Conservation (phyloP, 2,113 vertebrate species). For the Ia io region DNA sequence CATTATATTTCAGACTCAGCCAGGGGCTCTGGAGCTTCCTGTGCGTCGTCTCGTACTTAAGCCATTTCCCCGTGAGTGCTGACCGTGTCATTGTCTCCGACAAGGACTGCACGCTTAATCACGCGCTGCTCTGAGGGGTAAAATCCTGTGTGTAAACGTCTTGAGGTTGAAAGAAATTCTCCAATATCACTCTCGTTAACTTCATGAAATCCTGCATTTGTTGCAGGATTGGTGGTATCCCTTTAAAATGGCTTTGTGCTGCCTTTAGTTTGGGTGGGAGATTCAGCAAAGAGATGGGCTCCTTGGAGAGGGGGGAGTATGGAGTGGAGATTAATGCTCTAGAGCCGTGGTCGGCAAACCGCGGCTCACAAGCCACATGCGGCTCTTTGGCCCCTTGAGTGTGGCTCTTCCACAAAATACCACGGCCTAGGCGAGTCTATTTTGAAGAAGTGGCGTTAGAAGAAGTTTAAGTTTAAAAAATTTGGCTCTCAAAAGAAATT, state of each 20-base stretch:
- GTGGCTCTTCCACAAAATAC: too few relatives aligned
- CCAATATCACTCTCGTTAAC: background rate
- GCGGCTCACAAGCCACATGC: too few relatives aligned
- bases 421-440: too few relatives aligned
- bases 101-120: background rate
- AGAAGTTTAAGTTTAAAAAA: too few relatives aligned
- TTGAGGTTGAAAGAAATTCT: background rate
- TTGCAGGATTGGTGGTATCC: background rate
- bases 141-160: background rate
- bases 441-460: too few relatives aligned
- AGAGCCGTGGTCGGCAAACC: too few relatives aligned
- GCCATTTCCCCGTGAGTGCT: background rate
- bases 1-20: background rate
- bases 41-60: background rate
- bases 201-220: background rate
- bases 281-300: background rate
- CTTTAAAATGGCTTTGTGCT: background rate
- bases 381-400: too few relatives aligned
- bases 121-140: too few relatives aligned
- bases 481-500: too few relatives aligned
- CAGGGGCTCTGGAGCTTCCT: background rate
- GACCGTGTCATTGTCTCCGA: background rate
- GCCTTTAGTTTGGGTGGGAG: background rate
- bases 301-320: too few relatives aligned
- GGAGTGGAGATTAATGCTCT: background rate